Percentiles rank a stretch among this genome's conserved stretches.
phyloP scores from a whole-genome alignment of 37 sponge, comb jelly and placozoan species.

The Theonella swinhoei region DNA sequence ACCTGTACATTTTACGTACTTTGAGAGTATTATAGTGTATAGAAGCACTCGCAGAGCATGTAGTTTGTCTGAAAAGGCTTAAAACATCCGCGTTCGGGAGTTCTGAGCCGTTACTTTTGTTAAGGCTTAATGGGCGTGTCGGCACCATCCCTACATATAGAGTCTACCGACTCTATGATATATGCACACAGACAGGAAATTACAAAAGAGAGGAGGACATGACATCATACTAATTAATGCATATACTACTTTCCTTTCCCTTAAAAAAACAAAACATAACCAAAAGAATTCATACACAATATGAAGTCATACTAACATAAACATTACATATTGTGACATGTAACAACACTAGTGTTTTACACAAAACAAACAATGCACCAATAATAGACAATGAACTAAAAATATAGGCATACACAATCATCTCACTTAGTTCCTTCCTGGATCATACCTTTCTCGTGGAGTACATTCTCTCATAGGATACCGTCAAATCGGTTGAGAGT shows the following conservation, averaged over 20 bases:
- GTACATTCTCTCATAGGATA: not conserved
- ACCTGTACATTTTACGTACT: no score
- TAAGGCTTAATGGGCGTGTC: no score
- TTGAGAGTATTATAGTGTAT: no score
- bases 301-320: not conserved
- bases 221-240: no score
- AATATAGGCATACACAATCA: not conserved
- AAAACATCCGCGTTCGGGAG: no score
- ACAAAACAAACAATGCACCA: not conserved
- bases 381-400: not conserved
- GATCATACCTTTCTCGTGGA: not conserved
- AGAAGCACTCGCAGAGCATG: no score
- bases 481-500: not conserved
- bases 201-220: no score
- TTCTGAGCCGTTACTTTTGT: no score
- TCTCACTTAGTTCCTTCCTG: not conserved
- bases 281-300: not conserved
- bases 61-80: no score
- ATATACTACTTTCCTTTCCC: not conserved
- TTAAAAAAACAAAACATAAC: not conserved
- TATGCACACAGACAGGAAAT: no score
- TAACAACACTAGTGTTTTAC: not conserved
- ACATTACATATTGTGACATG: not conserved
- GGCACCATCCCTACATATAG: no score
- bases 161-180: no score